phyloP scores from a whole-genome alignment of 2,113 vertebrate species.

The Hippocampus abdominalis region DNA sequence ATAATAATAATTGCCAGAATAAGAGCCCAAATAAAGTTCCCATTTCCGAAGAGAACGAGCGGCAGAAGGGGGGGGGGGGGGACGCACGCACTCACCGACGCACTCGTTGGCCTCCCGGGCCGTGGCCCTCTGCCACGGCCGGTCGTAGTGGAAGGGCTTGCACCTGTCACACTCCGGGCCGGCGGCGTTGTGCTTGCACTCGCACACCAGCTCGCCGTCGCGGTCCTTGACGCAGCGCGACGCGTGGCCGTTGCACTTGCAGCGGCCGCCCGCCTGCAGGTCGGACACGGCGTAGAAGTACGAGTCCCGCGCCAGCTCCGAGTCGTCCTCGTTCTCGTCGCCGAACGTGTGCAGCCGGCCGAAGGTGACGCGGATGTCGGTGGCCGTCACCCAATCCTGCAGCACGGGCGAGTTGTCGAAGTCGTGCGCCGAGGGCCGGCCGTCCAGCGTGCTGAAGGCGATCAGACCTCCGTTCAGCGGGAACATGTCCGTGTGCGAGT shows the following conservation, averaged over 20 bases:
- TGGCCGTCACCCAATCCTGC: slow-evolving; percentile 99
- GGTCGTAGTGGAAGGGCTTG: slow-evolving; percentile 97
- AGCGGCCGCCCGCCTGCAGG: slow-evolving; percentile 94
- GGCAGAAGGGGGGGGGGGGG: neutral
- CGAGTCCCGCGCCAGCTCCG: slow-evolving; percentile 90
- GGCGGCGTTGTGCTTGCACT: slow-evolving; percentile 95
- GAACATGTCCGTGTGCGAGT: slow-evolving; percentile 93
- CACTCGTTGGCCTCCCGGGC: slow-evolving; percentile 97
- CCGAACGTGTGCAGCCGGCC: slow-evolving; percentile 90
- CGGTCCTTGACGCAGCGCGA: slow-evolving; percentile 92
- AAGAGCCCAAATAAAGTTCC: neutral
- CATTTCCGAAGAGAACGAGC: neutral
- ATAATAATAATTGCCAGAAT: no score
- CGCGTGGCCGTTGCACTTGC: slow-evolving; percentile 97
- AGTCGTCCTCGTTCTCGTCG: slow-evolving; percentile 93
- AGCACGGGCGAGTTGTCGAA: slow-evolving; percentile 98
- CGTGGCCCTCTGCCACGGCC: slow-evolving; percentile 96
- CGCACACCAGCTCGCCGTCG: slow-evolving; percentile 87
- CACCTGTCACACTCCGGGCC: slow-evolving; percentile 98
- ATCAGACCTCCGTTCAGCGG: slow-evolving; percentile 92
- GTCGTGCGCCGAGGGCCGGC: slow-evolving; percentile 93
- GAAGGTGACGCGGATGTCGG: slow-evolving; percentile 91
- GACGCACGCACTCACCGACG: slow-evolving; percentile 80
- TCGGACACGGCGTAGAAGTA: slow-evolving; percentile 96
- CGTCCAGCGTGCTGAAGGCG: slow-evolving; percentile 98